Evolutionary conservation across 2,797 vertebrate species (phyloP), one percentile per base, ranked within the genome.

Genomic region (Pogonophryne albipinna): DNA sequence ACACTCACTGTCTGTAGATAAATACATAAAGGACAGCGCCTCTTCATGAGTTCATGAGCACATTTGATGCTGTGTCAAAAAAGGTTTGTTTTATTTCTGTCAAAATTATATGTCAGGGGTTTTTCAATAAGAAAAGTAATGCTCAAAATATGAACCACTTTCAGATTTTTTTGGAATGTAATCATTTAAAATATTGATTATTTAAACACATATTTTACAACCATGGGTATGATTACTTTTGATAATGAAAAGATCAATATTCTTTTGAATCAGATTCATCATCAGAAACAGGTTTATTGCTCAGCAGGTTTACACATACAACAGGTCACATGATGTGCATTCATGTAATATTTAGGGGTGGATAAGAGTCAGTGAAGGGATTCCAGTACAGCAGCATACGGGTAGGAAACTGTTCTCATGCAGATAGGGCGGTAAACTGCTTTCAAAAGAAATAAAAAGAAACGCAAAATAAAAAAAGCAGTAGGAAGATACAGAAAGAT

Each of bases 401-500:
- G 34, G 34, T 38, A 38, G 34, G 8, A 38, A 38, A 2, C 34
- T 38, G 34, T 38, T 38, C 34, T 38, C 34, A 9, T 38, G 93
- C 95, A 96, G 95, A 97, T 96, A 94, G 94, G 93, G 95, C 92
- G 74, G 74, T 61, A 71, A 82, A 73, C 66, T 68, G 70, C 59
- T 76, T 75, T 70, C 50, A 71, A 52, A 78, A 60, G 53, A 20
- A 16, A n/a, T 27, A 31, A 57, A 61, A 64, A 59, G 46, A 64
- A 61, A 20, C 23, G 15, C 10, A 60, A 45, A 14, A 55, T 19
- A 6, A 19, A 44, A 14, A 38, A 53, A 13, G 23, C 49, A 80
- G 91, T 90, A 52, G 13, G 92, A 90, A 95, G 96, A 97, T 96
- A 95, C 88, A 94, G 50, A 89, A 87, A 96, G 95, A 97, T 97